These are phyloP conservation scores for Thecocarcelia acutangulata DNA, from an alignment of 2,888 invertebrate genomes.

Conservation along the genomic window DNA sequence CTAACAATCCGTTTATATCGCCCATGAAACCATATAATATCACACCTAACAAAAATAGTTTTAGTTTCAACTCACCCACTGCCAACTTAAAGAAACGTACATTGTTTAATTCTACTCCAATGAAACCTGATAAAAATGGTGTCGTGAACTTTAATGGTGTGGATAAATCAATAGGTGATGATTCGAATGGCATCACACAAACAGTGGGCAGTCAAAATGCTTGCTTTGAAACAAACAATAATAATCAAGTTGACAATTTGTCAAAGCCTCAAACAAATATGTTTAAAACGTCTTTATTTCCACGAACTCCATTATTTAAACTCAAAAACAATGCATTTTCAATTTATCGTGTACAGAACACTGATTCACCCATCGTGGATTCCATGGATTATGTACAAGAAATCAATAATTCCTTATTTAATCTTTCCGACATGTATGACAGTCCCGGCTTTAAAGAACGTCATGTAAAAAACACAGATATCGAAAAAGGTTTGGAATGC, in stretches of 20 bases:
- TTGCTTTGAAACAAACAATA: constrained; percentile 69
- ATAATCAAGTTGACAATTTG: constrained; percentile 53
- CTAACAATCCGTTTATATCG: constrained; percentile 73
- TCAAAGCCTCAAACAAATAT: constrained; percentile 30
- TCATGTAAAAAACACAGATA: constrained; percentile 85
- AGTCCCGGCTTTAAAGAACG: constrained; percentile 79
- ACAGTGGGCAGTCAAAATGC: constrained; percentile 10
- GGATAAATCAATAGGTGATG: constrained; percentile 44
- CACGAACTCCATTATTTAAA: constrained; percentile 71
- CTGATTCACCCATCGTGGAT: constrained; percentile 68
- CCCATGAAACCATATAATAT: constrained; percentile 73
- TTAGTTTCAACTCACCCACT: constrained; percentile 54
- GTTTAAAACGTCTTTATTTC: constrained; percentile 47
- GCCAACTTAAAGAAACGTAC: constrained; percentile 65
- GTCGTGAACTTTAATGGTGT: constrained; percentile 33
- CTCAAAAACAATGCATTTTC: constrained; percentile 73
- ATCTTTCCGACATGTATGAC: constrained; percentile 68
- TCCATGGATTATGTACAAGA: neutral
- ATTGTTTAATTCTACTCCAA: constrained; percentile 72
- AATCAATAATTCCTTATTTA: constrained; percentile 42
- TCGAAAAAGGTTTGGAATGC: constrained; percentile 93
- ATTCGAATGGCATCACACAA: constrained; percentile 72
- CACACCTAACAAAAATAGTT: constrained; percentile 70
- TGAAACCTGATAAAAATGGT: constrained; percentile 46
- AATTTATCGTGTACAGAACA: constrained; percentile 74